Base-by-base conservation (phyloP, 2,888 invertebrate genomes). In the Caenorhabditis sp. region DNA sequence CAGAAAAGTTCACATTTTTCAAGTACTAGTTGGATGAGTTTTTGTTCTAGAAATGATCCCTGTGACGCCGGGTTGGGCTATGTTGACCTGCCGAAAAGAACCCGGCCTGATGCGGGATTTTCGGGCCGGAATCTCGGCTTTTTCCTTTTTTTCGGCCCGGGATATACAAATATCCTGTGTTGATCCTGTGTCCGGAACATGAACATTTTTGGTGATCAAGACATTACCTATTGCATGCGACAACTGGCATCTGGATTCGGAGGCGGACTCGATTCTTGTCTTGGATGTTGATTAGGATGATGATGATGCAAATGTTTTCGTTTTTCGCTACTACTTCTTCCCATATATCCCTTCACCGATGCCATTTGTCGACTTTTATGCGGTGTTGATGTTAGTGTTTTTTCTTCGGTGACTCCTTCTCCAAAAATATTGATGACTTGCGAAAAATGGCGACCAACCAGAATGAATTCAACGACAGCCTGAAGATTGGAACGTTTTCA, bases 381-480 rank as follows among this genome's bases (percentile, higher is more conserved):
- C 51, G 51, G 21, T 12, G 51, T 19, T 12, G 62, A 58, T 2
- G 61, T 53, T 43, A 66, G 50, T 2, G 59, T 66, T n/a, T 64
- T 69, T 17, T 72, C 69, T 26, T 74, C 66, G 1, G 60, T 53
- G 1, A 66, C 64, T 37, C 71, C 71, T 53, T 67, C 71, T n/a
- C 73, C 76, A 54, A 77, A 78, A n/a, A 81, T 81, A 62, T 79
- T 75, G 64, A 79, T 80, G 19, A 76, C 69, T 69, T 73, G 77
- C 1, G 74, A 74, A 65, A 81, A 75, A 49, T 80, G 79, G n/a
- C 81, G 72, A 14, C 76, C 79, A 26, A 58, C 69, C 19, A 81
- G 76, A 27, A 81, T 76, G 65, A 77, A 76, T 63, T 84, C 84
- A 21, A 83, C 79, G 50, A 83, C 77, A 2, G 82, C 81, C 84